Conservation (phyloP, 1,140 invertebrate genomes). For the Eufriesea mexicana region DNA sequence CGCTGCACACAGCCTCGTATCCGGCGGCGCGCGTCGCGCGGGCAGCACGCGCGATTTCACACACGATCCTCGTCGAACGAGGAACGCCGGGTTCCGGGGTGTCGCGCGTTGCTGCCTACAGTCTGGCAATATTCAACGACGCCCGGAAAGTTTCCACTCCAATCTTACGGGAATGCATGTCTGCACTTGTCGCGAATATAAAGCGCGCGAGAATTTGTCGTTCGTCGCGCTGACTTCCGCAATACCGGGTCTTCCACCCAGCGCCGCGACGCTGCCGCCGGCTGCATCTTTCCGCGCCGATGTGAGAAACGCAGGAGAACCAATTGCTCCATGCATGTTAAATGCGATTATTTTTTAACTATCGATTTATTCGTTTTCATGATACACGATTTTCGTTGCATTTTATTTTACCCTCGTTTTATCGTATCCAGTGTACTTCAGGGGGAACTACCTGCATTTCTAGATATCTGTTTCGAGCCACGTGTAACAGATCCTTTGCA, state of each 20-base stretch:
- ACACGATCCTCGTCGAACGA: slow-evolving; percentile 6
- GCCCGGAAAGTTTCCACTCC: slow-evolving; percentile 47
- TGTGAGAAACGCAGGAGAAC: too few species aligned
- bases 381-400: too few species aligned
- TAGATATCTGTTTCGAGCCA: too few species aligned
- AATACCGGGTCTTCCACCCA: neutral
- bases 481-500: too few species aligned
- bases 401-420: too few species aligned
- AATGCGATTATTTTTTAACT: too few species aligned
- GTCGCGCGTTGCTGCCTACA: neutral
- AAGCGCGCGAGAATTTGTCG: slow-evolving; percentile 37
- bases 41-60: slow-evolving; percentile 38
- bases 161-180: slow-evolving; percentile 40
- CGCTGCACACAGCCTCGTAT: slow-evolving; percentile 12
- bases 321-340: too few species aligned
- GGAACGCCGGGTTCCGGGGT: neutral
- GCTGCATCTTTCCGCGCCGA: neutral
- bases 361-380: too few species aligned
- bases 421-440: too few species aligned
- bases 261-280: too few species aligned
- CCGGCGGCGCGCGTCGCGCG: neutral
- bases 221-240: slow-evolving; percentile 8
- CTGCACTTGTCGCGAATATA: slow-evolving; percentile 37
- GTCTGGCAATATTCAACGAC: slow-evolving; percentile 31
- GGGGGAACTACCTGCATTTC: too few species aligned